phyloP scores from a whole-genome alignment of 2,113 vertebrate species.

The Tupaia chinensis region DNA sequence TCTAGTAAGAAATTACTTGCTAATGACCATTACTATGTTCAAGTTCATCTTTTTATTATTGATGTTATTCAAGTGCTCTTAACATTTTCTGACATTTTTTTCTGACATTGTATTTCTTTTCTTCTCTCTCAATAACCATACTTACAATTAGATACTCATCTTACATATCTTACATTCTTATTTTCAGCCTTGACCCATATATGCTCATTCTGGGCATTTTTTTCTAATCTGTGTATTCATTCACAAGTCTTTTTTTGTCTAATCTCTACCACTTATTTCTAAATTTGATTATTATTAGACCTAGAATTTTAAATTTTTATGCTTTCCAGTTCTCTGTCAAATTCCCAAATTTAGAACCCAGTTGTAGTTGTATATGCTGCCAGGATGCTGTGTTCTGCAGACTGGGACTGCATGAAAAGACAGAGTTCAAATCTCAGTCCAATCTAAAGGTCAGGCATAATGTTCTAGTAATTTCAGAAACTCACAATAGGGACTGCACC shows the following conservation, averaged over 20 bases:
- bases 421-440: too few relatives aligned
- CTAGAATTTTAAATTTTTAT: not conserved
- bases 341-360: not conserved
- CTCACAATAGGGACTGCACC: not conserved
- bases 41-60: not conserved
- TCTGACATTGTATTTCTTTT: not conserved
- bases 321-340: not conserved
- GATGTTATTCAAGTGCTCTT: not conserved
- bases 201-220: not conserved
- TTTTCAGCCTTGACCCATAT: not conserved
- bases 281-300: not conserved
- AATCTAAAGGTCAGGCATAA: too few relatives aligned
- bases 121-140: not conserved
- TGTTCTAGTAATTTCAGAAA: not conserved
- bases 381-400: too few relatives aligned
- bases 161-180: not conserved
- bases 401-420: too few relatives aligned
- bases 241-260: not conserved
- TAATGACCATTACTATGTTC: not conserved
- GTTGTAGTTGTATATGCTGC: too few relatives aligned
- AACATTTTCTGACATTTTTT: not conserved
- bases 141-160: not conserved
- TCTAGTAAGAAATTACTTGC: not conserved
- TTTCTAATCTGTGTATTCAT: not conserved
- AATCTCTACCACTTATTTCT: not conserved